Conservation (phyloP, 2,113 vertebrate species). For the Atherinomorus stipes region DNA sequence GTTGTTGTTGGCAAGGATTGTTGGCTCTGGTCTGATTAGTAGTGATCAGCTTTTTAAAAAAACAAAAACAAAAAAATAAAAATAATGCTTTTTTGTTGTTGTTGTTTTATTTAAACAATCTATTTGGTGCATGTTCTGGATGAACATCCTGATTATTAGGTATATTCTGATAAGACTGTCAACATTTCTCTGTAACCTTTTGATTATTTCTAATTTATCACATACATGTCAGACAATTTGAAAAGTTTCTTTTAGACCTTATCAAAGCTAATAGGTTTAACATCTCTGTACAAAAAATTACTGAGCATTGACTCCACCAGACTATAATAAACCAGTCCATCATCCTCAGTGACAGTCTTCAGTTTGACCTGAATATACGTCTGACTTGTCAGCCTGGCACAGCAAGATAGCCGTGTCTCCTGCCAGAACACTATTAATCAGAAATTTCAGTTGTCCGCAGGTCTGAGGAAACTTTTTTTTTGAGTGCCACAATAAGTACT, state of each 20-base stretch:
- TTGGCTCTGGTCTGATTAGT: too few relatives aligned
- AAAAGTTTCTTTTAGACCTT: constrained; percentile 10
- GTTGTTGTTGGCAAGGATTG: too few relatives aligned
- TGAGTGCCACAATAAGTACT: background rate
- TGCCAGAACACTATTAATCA: constrained; percentile 54
- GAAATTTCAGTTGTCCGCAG: constrained; percentile 40
- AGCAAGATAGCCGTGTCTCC: constrained; percentile 57
- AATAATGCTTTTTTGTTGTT: background rate
- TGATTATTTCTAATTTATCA: background rate
- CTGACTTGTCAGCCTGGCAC: constrained; percentile 55
- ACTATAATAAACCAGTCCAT: constrained; percentile 61
- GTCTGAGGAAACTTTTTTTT: constrained; percentile 13
- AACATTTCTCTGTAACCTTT: background rate
- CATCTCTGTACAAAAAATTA: constrained; percentile 27
- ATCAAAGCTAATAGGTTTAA: constrained; percentile 15
- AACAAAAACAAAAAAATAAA: too few relatives aligned
- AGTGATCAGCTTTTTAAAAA: too few relatives aligned
- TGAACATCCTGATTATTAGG: background rate
- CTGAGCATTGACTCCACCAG: constrained; percentile 45
- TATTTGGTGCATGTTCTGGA: background rate
- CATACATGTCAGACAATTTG: background rate
- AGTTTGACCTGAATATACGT: constrained; percentile 65
- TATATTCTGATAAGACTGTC: background rate
- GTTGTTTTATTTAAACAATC: background rate
- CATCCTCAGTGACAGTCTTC: constrained; percentile 51